Conservation (phyloP, 1,140 invertebrate species). For the Halictus rubicundus region DNA sequence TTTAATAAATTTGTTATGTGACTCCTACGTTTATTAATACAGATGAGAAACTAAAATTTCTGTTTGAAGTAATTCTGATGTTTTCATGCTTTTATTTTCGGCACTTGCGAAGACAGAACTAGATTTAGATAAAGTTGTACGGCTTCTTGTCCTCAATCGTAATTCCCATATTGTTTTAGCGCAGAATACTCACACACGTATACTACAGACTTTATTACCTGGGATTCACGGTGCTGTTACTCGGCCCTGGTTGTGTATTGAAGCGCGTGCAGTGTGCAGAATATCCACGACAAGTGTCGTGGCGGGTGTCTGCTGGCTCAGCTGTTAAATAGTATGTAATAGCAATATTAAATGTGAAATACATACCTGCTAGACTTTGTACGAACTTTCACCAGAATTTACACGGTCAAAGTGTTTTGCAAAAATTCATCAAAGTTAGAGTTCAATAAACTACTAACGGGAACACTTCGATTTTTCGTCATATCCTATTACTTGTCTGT, state of each 20-base stretch:
- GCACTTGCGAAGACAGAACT: neutral
- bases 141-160: slow-evolving; percentile 44
- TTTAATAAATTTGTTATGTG: neutral
- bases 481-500: slow-evolving; percentile 25
- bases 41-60: neutral
- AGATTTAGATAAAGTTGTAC: slow-evolving; percentile 42
- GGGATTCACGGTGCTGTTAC: slow-evolving; percentile 12
- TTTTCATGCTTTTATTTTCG: slow-evolving; percentile 27
- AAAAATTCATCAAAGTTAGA: neutral
- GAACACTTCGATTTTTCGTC: slow-evolving; percentile 37
- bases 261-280: slow-evolving; percentile 36
- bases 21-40: neutral
- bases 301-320: slow-evolving; percentile 60
- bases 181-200: neutral
- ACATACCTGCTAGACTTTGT: neutral
- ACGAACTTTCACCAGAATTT: neutral
- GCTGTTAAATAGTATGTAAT: slow-evolving; percentile 36
- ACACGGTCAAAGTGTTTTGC: neutral
- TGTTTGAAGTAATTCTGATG: neutral
- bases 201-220: neutral
- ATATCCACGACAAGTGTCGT: slow-evolving; percentile 34
- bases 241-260: slow-evolving; percentile 18
- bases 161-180: slow-evolving; percentile 15
- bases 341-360: slow-evolving; percentile 17
- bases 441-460: slow-evolving; percentile 6